phyloP scores from a whole-genome alignment of 2,888 invertebrate species.

The Perdita meconis region DNA sequence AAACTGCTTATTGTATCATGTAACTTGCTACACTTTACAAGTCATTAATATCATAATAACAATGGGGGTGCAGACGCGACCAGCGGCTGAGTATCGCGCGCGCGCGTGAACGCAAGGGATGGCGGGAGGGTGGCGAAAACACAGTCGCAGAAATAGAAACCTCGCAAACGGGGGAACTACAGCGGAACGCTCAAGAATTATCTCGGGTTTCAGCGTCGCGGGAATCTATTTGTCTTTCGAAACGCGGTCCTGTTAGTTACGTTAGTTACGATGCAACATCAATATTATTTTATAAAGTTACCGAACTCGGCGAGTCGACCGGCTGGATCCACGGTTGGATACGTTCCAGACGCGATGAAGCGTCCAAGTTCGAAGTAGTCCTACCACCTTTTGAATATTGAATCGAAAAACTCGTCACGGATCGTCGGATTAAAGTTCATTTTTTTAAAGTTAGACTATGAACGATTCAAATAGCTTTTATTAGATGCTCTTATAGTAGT shows the following conservation, averaged over 20 bases:
- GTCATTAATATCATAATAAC: conserved; percentile 49
- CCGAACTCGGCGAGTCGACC: conserved; percentile 6
- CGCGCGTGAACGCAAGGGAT: background rate
- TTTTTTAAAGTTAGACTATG: no score
- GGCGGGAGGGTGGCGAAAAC: background rate
- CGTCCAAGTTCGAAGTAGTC: no score
- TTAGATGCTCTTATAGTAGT: no score
- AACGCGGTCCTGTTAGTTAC: conserved; percentile 9
- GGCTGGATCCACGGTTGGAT: no score
- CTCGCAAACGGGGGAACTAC: conserved; percentile 14
- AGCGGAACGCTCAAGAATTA: conserved; percentile 29
- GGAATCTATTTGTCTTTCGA: conserved; percentile 48
- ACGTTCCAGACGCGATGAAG: no score
- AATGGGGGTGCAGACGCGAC: background rate
- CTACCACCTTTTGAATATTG: no score
- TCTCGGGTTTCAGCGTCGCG: conserved; percentile 24
- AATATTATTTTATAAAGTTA: conserved; percentile 57
- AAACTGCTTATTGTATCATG: conserved; percentile 23
- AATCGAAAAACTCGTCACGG: no score
- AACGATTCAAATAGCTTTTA: no score
- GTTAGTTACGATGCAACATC: conserved; percentile 25
- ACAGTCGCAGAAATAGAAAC: conserved; percentile 15
- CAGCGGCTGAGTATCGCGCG: no score
- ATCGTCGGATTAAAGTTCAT: no score
- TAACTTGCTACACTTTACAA: conserved; percentile 37